Base-by-base conservation (phyloP, 1,140 invertebrate genomes). In the Diabrotica virgifera region DNA sequence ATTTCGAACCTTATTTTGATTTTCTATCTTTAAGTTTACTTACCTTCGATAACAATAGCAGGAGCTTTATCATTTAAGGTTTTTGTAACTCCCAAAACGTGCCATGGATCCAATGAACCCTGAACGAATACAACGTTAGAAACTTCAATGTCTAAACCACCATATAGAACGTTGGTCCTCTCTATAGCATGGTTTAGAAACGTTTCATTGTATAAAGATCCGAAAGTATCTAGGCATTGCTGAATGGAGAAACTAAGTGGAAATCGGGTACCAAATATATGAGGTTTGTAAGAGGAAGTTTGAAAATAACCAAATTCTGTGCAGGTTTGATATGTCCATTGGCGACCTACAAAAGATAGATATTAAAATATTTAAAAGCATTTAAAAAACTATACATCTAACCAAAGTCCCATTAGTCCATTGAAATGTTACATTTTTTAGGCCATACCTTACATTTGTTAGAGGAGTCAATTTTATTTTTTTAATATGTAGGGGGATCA, bases 311-410 rank as follows among this genome's bases (percentile, higher is more conserved):
- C 95, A 80, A 97, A 98, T 78, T 98, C 95, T 12, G 90, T 93
- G 77, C 95, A 98, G 0, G 94, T 96, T 79, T 97, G 95, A 76
- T 95, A 97, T n/a, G 85, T 90, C 95, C 95, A 97, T 75, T 94
- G 92, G 0, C 93, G 85, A 65, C 84, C 89, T 85, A 68, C 70
- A 8, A 24, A 24, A 24, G 24, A 24, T 24, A 4, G 24, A n/a
- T n/a, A n/a, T n/a, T 24, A 24, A 24, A 24, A 24, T 24, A 1
- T 24, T 24, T 24, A 24, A 24, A 24, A 24, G 1, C 24, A 24
- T 24, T 24, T 24, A 24, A 24, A 24, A 24, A 24, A 24, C 4
- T 24, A 4, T 4, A 2, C 4, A 24, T 24, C 24, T 24, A 24
- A 24, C 24, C 1, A 24, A 24, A 24, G 24, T 24, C 24, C 4